Conservation (phyloP, 2,888 invertebrate species). For the Amphipyra tragopoginis region DNA sequence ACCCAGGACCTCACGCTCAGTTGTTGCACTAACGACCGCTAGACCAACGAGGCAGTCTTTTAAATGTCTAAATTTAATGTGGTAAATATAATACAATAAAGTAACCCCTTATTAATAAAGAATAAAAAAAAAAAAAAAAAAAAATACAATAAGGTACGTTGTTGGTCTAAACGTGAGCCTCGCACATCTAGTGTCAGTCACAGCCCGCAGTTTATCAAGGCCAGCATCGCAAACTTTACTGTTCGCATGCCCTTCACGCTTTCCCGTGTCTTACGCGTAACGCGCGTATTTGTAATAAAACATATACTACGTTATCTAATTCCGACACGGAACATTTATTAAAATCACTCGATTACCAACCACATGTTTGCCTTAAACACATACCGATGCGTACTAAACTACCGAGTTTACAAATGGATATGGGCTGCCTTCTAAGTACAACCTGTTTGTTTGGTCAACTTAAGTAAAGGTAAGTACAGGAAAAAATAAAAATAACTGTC, state of each 20-base stretch:
- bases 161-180: slow-evolving; percentile 23
- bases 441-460: slow-evolving; percentile 31
- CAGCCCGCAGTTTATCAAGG: slow-evolving; percentile 55
- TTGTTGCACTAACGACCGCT: too few relatives aligned
- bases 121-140: too few relatives aligned
- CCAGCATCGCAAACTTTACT: slow-evolving; percentile 34
- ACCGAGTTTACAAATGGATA: slow-evolving; percentile 39
- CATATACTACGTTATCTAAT: slow-evolving; percentile 34
- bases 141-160: slow-evolving; percentile 5
- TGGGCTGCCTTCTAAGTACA: slow-evolving; percentile 17
- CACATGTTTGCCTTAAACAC: slow-evolving; percentile 23
- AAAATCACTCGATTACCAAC: slow-evolving; percentile 15
- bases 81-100: too few relatives aligned
- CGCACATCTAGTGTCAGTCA: slow-evolving; percentile 46
- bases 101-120: too few relatives aligned
- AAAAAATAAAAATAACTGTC: slow-evolving; percentile 21
- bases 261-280: slow-evolving; percentile 66
- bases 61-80: too few relatives aligned
- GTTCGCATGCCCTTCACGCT: slow-evolving; percentile 78
- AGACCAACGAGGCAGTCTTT: too few relatives aligned
- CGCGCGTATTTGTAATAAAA: slow-evolving; percentile 18
- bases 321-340: slow-evolving; percentile 34
- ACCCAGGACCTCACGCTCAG: too few relatives aligned
- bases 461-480: slow-evolving; percentile 15
- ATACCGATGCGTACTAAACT: too few relatives aligned